These are phyloP conservation scores for Machimus rusticus DNA, from an alignment of 2,888 invertebrate species.

Conservation along the genomic window DNA sequence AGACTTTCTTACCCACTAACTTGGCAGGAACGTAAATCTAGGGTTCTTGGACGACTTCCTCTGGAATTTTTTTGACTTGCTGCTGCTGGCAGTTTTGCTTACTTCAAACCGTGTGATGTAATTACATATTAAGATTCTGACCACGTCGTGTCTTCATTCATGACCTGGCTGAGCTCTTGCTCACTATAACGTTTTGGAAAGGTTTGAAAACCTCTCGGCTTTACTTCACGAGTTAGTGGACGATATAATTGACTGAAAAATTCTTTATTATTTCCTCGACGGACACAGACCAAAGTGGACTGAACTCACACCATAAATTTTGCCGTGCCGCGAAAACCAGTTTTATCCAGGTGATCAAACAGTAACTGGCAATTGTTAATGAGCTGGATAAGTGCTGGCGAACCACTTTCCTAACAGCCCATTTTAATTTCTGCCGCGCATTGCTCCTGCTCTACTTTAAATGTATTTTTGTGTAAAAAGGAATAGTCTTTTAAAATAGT, in stretches of 20 bases:
- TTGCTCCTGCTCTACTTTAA: neutral
- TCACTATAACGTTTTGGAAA: neutral
- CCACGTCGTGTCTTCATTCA: neutral
- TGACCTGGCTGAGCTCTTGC: neutral
- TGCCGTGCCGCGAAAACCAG: neutral
- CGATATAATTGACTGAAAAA: neutral
- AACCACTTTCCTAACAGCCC: conserved; percentile 32
- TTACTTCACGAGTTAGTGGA: neutral
- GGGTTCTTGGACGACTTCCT: neutral
- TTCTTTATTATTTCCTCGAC: neutral
- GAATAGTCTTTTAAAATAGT: neutral
- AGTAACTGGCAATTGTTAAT: neutral
- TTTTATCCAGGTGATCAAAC: conserved; percentile 15
- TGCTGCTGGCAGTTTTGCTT: neutral
- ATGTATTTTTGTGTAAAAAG: neutral
- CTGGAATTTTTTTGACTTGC: neutral
- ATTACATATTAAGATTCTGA: neutral
- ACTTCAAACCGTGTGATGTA: neutral
- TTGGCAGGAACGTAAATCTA: neutral
- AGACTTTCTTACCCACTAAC: neutral
- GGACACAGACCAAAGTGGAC: neutral
- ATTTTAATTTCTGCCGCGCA: neutral
- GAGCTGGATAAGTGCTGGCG: neutral
- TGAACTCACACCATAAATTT: neutral
- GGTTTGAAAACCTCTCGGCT: neutral